Percentiles rank a stretch among this genome's conserved stretches.
These are phyloP conservation scores for Mormyrus lacerda DNA, from an alignment of 2,113 vertebrate species.

Conservation along the genomic window DNA sequence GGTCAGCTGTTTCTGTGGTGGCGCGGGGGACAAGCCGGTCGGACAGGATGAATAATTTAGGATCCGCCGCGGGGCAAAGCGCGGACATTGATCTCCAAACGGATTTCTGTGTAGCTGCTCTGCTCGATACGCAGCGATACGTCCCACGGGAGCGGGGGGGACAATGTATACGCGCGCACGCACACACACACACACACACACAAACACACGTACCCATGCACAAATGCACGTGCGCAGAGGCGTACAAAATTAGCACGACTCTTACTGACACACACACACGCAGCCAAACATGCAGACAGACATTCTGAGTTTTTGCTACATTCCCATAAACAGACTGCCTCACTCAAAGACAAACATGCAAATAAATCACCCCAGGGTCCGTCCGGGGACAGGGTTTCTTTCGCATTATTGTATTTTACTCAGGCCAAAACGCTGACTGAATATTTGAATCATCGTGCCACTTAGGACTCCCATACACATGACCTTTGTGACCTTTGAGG, in stretches of 20 bases:
- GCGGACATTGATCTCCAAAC: conserved; percentile 13
- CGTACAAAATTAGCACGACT: background rate
- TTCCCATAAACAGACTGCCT: conserved; percentile 8
- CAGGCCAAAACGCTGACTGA: background rate
- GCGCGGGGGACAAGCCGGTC: conserved; percentile 49
- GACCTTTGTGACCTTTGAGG: background rate
- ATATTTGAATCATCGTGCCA: background rate
- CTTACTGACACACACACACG: conserved; percentile 6
- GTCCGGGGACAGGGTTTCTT: background rate
- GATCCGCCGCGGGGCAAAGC: conserved; percentile 32
- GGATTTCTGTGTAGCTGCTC: background rate
- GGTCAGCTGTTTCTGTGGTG: conserved; percentile 57
- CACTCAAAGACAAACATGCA: conserved; percentile 2
- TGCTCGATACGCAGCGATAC: background rate
- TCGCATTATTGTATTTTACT: background rate
- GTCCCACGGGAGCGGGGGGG: background rate
- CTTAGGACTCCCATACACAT: background rate
- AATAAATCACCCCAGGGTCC: background rate
- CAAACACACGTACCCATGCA: background rate
- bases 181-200: conserved; percentile 22
- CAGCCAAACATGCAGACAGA: background rate
- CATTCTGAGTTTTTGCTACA: background rate
- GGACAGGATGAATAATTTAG: conserved; percentile 68
- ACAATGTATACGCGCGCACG: background rate
- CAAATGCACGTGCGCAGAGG: background rate